A percentile compares a stretch with the other conserved stretches of the same genome.
phyloP scores from a whole-genome alignment of 2,113 vertebrate species.

The Diadophis punctatus region DNA sequence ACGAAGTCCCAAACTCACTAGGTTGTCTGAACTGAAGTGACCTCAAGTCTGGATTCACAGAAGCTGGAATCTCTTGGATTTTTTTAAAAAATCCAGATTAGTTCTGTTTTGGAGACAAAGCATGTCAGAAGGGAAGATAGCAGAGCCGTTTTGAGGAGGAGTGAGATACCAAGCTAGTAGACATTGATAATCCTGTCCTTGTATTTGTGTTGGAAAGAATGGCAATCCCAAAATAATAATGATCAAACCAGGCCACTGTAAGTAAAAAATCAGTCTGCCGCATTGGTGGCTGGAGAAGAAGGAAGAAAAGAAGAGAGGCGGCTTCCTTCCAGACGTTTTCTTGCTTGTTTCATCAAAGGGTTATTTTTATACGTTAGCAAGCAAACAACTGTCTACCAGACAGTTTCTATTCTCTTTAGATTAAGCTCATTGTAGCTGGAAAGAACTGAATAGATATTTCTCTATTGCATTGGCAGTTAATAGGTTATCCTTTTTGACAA shows the following conservation, averaged over 20 bases:
- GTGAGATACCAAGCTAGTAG: neutral
- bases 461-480: neutral
- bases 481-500: neutral
- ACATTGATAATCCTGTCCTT: neutral
- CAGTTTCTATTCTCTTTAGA: neutral
- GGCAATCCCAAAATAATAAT: neutral
- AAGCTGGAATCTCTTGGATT: neutral
- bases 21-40: neutral
- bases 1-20: neutral
- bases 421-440: neutral
- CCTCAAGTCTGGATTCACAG: neutral
- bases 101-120: neutral
- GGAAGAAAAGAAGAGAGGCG: neutral
- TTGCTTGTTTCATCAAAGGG: neutral
- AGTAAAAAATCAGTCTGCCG: too few relatives aligned
- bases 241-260: neutral
- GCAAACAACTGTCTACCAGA: neutral
- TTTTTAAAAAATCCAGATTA: neutral
- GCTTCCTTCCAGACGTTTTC: neutral
- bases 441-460: neutral
- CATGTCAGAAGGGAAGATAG: neutral
- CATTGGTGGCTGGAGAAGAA: neutral
- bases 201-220: neutral
- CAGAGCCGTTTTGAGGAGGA: neutral
- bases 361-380: neutral